Percentiles rank a stretch among this genome's conserved stretches.
These are phyloP conservation scores for Epizoanthus scotinus DNA, from an alignment of 92 coral and sea anemone species.

Conservation along the genomic window DNA sequence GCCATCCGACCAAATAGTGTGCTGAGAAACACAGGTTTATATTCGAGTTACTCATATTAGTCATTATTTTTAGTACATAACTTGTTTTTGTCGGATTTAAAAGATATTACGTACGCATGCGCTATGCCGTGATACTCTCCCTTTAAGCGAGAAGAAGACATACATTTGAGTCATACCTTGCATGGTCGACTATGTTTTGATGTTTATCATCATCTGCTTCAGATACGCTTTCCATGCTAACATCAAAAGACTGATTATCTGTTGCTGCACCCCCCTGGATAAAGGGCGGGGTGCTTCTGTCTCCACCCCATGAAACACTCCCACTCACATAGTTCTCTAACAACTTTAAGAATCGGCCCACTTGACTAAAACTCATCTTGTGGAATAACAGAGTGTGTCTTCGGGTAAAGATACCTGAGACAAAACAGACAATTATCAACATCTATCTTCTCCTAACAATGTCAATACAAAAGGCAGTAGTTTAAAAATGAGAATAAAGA, in stretches of 20 bases:
- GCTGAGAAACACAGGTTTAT: too few relatives aligned
- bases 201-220: slow-evolving; percentile 18
- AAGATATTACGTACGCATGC: too few relatives aligned
- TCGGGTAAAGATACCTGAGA: slow-evolving; percentile 83
- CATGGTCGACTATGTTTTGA: background rate
- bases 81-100: too few relatives aligned
- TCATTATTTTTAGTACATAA: too few relatives aligned
- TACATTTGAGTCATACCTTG: background rate
- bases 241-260: slow-evolving; percentile 22
- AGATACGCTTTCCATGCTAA: slow-evolving; percentile 26
- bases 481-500: too few relatives aligned
- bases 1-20: too few relatives aligned
- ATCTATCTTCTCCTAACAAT: too few relatives aligned
- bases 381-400: slow-evolving; percentile 81
- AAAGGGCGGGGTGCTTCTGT: background rate
- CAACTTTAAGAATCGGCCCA: slow-evolving; percentile 71
- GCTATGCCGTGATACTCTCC: too few relatives aligned
- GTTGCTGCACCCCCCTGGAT: background rate
- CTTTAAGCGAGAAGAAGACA: too few relatives aligned
- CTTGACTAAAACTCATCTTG: slow-evolving; percentile 93
- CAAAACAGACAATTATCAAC: too few relatives aligned
- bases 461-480: too few relatives aligned
- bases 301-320: background rate
- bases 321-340: slow-evolving; percentile 55
- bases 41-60: too few relatives aligned